These are phyloP conservation scores for Xiphydria camelus DNA, from an alignment of 2,888 invertebrate genomes.

Conservation along the genomic window DNA sequence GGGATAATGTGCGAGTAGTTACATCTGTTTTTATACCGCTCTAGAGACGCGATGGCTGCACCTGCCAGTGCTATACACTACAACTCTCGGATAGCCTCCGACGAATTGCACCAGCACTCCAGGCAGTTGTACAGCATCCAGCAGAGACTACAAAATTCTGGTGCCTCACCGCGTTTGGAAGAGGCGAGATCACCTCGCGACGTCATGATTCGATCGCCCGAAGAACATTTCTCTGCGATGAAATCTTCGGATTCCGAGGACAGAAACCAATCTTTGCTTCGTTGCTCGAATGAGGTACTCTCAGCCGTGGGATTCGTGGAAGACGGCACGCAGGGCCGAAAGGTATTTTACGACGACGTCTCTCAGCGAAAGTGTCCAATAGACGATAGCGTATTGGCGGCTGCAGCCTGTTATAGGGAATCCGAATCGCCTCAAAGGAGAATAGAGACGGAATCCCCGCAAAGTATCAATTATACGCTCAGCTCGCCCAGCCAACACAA, in stretches of 20 bases:
- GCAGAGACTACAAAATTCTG: conserved; percentile 34
- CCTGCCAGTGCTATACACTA: conserved; percentile 42
- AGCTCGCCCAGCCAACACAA: conserved; percentile 17
- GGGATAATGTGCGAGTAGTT: too few species aligned
- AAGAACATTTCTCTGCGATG: conserved; percentile 2
- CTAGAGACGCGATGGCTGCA: conserved; percentile 32
- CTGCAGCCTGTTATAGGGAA: too few species aligned
- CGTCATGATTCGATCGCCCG: conserved; percentile 18
- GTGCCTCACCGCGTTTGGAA: conserved; percentile 35
- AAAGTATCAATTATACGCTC: conserved; percentile 14
- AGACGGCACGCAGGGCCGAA: not conserved
- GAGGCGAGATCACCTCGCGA: conserved; percentile 26
- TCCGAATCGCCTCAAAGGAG: not conserved
- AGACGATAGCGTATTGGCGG: too few species aligned
- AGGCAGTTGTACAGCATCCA: conserved; percentile 36
- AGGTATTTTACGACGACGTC: not conserved
- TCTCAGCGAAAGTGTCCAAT: conserved; percentile 2
- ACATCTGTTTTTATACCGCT: too few species aligned
- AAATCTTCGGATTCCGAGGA: not conserved
- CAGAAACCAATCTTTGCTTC: not conserved
- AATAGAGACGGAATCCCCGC: conserved; percentile 18
- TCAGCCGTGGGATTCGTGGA: not conserved
- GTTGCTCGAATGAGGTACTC: not conserved
- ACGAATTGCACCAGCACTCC: conserved; percentile 41
- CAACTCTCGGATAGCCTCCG: conserved; percentile 43